phyloP scores from a whole-genome alignment of 2,888 invertebrate genomes.

The Sepioteuthis lessoniana region DNA sequence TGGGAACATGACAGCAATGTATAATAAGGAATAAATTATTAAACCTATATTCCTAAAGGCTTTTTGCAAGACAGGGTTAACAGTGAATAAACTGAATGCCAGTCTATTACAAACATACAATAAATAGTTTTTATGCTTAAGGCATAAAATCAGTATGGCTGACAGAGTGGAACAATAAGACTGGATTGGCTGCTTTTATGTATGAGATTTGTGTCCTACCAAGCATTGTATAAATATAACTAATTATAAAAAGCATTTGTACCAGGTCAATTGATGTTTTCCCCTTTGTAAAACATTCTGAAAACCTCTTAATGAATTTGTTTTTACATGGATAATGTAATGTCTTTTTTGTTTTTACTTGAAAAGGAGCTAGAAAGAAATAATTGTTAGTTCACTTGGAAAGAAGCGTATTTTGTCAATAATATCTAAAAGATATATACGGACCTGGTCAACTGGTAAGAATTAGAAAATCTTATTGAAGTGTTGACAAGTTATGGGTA shows the following conservation, averaged over 20 bases:
- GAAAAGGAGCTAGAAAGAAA: too few species aligned
- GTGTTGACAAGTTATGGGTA: too few species aligned
- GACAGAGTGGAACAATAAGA: not conserved
- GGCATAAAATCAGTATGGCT: not conserved
- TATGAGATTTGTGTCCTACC: not conserved
- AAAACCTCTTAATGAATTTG: not conserved
- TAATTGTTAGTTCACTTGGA: too few species aligned
- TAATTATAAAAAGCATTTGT: not conserved
- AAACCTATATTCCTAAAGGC: not conserved
- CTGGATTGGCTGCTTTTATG: not conserved
- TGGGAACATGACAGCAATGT: not conserved
- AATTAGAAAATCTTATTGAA: too few species aligned
- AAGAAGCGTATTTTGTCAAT: too few species aligned
- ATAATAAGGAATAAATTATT: not conserved
- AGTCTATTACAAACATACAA: not conserved
- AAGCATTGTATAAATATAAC: not conserved
- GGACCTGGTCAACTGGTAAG: too few species aligned
- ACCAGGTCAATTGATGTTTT: not conserved
- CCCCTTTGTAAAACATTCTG: not conserved
- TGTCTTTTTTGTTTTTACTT: not conserved
- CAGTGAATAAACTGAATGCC: not conserved
- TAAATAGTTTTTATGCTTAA: not conserved
- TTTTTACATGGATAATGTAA: not conserved
- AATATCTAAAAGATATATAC: too few species aligned
- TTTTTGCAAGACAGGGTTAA: not conserved